These are phyloP conservation scores for Sitta carolinensis DNA, from an alignment of 2,797 vertebrate species.

Conservation along the genomic window DNA sequence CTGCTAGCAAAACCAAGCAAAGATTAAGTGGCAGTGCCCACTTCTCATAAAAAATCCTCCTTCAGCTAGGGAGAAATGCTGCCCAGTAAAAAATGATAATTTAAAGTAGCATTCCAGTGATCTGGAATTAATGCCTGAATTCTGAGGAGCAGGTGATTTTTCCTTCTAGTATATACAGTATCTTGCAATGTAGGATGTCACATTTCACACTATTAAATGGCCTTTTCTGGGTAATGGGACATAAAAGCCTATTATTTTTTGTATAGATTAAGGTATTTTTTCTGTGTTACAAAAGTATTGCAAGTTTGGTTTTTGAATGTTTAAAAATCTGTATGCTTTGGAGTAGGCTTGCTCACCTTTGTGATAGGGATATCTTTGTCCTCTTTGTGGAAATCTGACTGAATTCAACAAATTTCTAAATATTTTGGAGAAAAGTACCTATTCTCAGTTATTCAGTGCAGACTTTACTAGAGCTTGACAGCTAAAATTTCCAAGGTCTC, in stretches of 20 bases:
- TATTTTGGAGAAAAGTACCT: rapidly evolving
- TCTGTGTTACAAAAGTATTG: rapidly evolving
- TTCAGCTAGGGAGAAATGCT: not conserved
- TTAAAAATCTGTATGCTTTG: not conserved
- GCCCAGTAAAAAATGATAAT: not conserved
- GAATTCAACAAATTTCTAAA: not conserved
- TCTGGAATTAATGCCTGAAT: not conserved
- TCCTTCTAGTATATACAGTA: not conserved
- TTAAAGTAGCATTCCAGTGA: not conserved
- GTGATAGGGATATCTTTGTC: not conserved
- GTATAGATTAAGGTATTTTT: not conserved
- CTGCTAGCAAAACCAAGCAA: not conserved
- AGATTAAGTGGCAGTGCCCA: not conserved
- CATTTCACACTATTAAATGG: not conserved
- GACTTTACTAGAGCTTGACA: not conserved
- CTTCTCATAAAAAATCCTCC: not conserved
- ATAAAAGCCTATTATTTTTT: not conserved
- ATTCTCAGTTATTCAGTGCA: not conserved
- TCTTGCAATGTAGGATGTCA: not conserved
- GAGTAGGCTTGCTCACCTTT: not conserved
- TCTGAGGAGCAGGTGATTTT: not conserved
- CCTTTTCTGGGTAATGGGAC: not conserved
- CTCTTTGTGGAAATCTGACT: not conserved
- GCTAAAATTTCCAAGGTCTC: not conserved
- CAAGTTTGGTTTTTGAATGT: not conserved